Evolutionary conservation across 2,888 invertebrate species (phyloP).

Genomic region (Altica lythri): DNA sequence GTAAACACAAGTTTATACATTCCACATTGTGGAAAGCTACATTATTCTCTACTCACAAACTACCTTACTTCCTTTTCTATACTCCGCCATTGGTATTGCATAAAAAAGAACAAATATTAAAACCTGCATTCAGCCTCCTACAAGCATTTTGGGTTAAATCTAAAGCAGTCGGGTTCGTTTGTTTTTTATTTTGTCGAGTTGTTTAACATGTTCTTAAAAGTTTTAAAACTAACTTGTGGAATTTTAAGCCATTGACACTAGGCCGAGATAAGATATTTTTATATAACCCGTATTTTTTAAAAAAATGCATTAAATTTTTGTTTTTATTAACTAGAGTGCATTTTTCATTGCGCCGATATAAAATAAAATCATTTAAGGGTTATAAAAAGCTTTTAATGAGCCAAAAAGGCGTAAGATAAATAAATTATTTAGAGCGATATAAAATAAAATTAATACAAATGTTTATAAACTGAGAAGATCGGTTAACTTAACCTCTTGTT

Average conservation of each 20-base stretch:
- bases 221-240: constrained; percentile 41
- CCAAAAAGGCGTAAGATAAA: constrained; percentile 32
- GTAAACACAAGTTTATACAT: too few relatives aligned
- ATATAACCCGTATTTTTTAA: constrained; percentile 38
- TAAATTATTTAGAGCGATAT: too few relatives aligned
- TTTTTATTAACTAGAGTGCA: constrained; percentile 47
- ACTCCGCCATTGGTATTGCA: constrained; percentile 8
- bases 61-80: neutral
- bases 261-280: constrained; percentile 40
- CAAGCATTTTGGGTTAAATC: constrained; percentile 38
- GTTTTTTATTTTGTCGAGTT: constrained; percentile 38
- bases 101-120: constrained; percentile 31
- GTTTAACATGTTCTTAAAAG: constrained; percentile 45
- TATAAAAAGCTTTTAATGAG: constrained; percentile 37
- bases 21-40: neutral
- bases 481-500: too few relatives aligned
- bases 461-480: too few relatives aligned
- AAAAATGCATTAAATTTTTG: constrained; percentile 49
- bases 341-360: constrained; percentile 15
- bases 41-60: neutral
- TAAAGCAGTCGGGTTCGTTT: constrained; percentile 26
- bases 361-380: constrained; percentile 39
- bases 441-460: too few relatives aligned
- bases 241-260: constrained; percentile 44
- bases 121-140: constrained; percentile 39